Conservation (phyloP, 2,888 invertebrate species). For the Pachycephus smyrnensis region DNA sequence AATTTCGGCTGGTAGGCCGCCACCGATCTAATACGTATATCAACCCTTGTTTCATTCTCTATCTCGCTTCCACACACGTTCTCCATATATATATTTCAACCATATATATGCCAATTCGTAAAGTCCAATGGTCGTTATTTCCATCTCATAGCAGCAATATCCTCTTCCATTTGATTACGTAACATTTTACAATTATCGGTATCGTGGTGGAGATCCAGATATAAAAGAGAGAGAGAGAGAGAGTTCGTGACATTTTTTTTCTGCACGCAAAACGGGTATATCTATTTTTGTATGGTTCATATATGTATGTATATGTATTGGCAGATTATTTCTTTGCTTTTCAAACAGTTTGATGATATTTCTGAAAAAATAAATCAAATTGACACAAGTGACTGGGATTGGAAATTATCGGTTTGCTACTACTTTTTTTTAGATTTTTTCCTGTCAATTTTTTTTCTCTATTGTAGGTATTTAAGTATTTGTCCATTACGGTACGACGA, state of each 20-base stretch:
- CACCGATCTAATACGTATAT: neutral
- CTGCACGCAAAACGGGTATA: too few relatives aligned
- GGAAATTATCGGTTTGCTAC: neutral
- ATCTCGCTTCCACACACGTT: neutral
- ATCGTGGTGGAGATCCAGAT: neutral
- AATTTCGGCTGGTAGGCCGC: neutral
- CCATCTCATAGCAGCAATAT: neutral
- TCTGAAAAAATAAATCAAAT: neutral
- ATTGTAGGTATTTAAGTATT: too few relatives aligned
- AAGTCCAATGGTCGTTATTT: neutral
- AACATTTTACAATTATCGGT: neutral
- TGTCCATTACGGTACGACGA: neutral
- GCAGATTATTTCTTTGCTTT: too few relatives aligned
- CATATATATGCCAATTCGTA: neutral
- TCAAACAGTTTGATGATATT: too few relatives aligned
- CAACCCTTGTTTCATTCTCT: neutral
- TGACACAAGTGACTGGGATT: neutral
- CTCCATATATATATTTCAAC: too few relatives aligned
- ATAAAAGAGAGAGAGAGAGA: neutral
- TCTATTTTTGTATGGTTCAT: too few relatives aligned
- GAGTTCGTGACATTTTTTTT: neutral
- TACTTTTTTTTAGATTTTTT: neutral
- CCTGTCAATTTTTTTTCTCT: neutral
- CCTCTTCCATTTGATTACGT: neutral
- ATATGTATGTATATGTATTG: too few relatives aligned